A percentile compares a stretch with the other conserved stretches of the same genome.
Evolutionary conservation across 1,140 invertebrate species (phyloP).

Genomic region (Cryptotermes secundus): DNA sequence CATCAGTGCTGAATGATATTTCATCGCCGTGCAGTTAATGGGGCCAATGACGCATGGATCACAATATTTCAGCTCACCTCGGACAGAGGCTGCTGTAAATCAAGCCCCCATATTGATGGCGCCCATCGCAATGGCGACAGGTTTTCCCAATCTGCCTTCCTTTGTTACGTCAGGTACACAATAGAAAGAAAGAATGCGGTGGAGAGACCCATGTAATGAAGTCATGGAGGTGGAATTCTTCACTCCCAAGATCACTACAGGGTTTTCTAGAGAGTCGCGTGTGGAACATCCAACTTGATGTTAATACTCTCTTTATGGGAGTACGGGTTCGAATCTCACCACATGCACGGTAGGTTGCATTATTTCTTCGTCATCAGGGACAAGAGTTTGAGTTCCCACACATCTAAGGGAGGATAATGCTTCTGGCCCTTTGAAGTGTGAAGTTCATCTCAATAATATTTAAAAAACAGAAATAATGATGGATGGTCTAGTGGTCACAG

Average conservation of each 20-base stretch:
- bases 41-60: not conserved
- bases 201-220: not conserved
- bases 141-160: constrained; percentile 5
- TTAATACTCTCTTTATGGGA: too few relatives aligned
- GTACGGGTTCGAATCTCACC: too few relatives aligned
- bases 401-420: too few relatives aligned
- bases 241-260: not conserved
- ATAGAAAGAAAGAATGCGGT: not conserved
- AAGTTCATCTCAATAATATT: too few relatives aligned
- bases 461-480: too few relatives aligned
- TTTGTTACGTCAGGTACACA: constrained; percentile 19
- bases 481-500: too few relatives aligned
- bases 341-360: too few relatives aligned
- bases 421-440: too few relatives aligned
- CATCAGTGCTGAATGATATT: too few relatives aligned
- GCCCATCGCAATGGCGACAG: not conserved
- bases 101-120: not conserved
- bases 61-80: not conserved
- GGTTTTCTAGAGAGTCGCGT: not conserved
- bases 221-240: not conserved
- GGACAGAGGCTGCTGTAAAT: not conserved
- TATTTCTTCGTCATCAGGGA: too few relatives aligned
- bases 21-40: not conserved
- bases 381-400: too few relatives aligned
- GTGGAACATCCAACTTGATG: too few relatives aligned